phyloP scores from a whole-genome alignment of 2,797 vertebrate species.

The Psittacula derbiana region DNA sequence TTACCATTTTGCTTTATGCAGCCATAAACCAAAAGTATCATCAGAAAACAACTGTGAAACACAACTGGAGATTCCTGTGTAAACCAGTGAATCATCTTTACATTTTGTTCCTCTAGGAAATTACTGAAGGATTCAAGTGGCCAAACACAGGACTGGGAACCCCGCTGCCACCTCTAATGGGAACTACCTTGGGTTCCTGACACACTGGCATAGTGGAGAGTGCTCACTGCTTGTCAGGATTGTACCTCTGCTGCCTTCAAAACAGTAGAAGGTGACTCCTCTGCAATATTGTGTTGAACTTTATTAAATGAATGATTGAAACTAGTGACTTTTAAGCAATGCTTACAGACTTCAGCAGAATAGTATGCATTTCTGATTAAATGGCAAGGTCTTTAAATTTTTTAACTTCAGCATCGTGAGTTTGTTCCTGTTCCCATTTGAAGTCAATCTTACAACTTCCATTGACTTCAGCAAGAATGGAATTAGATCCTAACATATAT shows the following conservation, averaged over 20 bases:
- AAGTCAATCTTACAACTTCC: not conserved
- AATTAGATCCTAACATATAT: slow-evolving; percentile 34
- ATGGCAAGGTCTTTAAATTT: not conserved
- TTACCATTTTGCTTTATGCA: fast-evolving
- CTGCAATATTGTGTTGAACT: not conserved
- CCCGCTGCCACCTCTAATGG: fast-evolving
- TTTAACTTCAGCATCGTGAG: not conserved
- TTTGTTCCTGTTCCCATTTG: not conserved
- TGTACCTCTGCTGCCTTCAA: not conserved
- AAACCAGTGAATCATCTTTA: not conserved
- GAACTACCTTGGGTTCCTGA: not conserved
- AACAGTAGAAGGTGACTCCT: not conserved
- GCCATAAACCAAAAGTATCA: fast-evolving
- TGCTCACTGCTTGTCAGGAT: not conserved
- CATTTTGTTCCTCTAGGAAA: not conserved
- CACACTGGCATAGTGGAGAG: fast-evolving
- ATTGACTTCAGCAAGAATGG: not conserved
- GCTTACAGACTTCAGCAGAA: not conserved
- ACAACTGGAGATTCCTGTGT: not conserved
- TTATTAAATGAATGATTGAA: not conserved
- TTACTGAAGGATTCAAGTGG: not conserved
- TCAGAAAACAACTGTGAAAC: not conserved
- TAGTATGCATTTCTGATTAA: not conserved
- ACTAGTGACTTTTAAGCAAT: not conserved
- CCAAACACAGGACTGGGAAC: not conserved